Evolutionary conservation across 2,888 invertebrate species (phyloP).

Genomic region (Teleiodes luculella): DNA sequence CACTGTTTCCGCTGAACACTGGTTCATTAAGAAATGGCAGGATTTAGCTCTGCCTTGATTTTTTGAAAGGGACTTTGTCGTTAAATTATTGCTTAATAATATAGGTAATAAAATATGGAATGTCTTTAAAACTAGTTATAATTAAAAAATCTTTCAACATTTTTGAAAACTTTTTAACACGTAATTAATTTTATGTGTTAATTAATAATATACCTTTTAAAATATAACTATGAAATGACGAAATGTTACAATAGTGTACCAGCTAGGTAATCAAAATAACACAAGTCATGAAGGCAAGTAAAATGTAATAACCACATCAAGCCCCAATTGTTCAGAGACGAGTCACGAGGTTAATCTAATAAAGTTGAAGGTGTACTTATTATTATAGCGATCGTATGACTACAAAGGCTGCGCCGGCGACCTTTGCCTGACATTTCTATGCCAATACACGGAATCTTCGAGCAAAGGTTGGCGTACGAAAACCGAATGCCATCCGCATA

Average conservation of each 20-base stretch:
- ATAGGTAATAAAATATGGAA: no score
- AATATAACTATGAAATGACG: no score
- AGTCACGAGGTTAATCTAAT: constrained; percentile 48
- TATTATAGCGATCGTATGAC: constrained; percentile 12
- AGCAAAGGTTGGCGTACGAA: constrained; percentile 57
- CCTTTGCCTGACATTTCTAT: constrained; percentile 68
- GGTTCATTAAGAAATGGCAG: background rate
- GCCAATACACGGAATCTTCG: constrained; percentile 47
- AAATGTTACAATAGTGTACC: background rate
- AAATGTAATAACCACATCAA: constrained; percentile 33
- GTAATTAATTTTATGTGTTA: no score
- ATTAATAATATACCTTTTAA: no score
- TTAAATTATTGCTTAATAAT: no score
- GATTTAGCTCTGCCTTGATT: background rate
- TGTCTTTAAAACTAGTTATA: no score
- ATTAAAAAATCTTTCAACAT: no score
- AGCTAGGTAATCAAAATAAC: background rate
- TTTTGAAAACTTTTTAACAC: no score
- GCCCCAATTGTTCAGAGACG: constrained; percentile 28
- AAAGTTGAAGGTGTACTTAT: constrained; percentile 16
- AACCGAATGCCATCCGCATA: constrained; percentile 54
- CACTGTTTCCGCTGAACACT: constrained; percentile 15
- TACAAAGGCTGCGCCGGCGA: constrained; percentile 31
- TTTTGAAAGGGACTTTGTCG: background rate
- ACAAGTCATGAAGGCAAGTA: background rate